Evolutionary conservation across 2,113 vertebrate species (phyloP).

Genomic region (Pan paniscus): DNA sequence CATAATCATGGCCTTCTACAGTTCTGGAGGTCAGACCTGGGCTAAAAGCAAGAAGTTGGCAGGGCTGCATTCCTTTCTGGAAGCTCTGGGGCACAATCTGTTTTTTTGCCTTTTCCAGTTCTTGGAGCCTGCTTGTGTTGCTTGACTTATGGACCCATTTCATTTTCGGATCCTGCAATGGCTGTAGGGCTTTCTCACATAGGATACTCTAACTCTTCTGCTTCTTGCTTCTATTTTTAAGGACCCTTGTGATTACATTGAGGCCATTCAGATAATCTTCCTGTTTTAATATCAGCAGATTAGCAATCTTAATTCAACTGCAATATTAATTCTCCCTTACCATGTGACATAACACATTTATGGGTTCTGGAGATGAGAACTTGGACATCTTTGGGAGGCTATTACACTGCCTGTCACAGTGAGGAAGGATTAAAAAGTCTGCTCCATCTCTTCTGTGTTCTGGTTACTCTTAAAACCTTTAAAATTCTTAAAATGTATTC

Average conservation of each 20-base stretch:
- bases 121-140: background rate
- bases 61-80: background rate
- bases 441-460: background rate
- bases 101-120: background rate
- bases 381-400: background rate
- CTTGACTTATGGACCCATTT: background rate
- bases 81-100: background rate
- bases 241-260: background rate
- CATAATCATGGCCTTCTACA: background rate
- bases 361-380: background rate
- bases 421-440: background rate
- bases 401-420: background rate
- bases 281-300: background rate
- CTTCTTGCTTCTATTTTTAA: background rate
- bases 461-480: background rate
- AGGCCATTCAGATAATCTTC: background rate
- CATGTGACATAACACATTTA: background rate
- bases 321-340: background rate
- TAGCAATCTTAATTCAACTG: background rate
- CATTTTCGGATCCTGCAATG: background rate
- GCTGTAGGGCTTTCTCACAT: background rate
- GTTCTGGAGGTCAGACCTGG: background rate
- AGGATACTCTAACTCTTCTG: background rate
- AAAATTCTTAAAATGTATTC: slow-evolving; percentile 20
- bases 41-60: background rate